Evolutionary conservation across 2,113 vertebrate genomes (phyloP).

Genomic region (Tiliqua scincoides): DNA sequence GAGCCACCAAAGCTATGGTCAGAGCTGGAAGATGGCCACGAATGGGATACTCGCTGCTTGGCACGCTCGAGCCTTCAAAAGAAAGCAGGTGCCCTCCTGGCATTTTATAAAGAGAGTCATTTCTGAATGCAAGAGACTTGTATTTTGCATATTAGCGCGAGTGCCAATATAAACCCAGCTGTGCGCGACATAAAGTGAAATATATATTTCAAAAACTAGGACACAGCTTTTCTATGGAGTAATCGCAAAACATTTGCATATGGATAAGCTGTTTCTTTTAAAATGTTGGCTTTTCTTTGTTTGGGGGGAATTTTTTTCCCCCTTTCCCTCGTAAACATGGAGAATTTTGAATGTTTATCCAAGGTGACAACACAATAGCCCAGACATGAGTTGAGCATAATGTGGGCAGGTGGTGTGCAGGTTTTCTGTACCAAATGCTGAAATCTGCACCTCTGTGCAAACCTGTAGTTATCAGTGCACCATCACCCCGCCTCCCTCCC

Average conservation of each 20-base stretch:
- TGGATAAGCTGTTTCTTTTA: slow-evolving; percentile 70
- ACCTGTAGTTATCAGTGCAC: not conserved
- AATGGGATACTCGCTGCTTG: slow-evolving; percentile 84
- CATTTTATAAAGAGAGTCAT: slow-evolving; percentile 84
- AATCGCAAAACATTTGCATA: slow-evolving; percentile 74
- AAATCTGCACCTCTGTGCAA: slow-evolving; percentile 2
- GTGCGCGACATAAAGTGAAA: slow-evolving; percentile 79
- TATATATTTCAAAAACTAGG: slow-evolving; percentile 74
- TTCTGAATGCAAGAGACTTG: slow-evolving; percentile 83
- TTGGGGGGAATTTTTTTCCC: not conserved
- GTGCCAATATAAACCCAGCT: slow-evolving; percentile 82
- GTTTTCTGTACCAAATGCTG: not conserved
- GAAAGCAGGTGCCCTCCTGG: slow-evolving; percentile 86
- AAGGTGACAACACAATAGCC: slow-evolving; percentile 55
- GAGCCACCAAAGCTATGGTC: slow-evolving; percentile 81
- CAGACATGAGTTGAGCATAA: slow-evolving; percentile 24
- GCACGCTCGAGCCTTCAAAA: slow-evolving; percentile 83
- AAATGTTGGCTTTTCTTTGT: slow-evolving; percentile 55
- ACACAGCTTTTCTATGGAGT: slow-evolving; percentile 72
- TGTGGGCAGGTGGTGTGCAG: slow-evolving; percentile 33
- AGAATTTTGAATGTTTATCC: slow-evolving; percentile 41
- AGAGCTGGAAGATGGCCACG: slow-evolving; percentile 79
- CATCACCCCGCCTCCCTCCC: not conserved
- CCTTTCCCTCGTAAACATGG: slow-evolving; percentile 1
- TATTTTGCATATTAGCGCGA: slow-evolving; percentile 78